Percentiles rank a stretch among this genome's conserved stretches.
phyloP scores from a whole-genome alignment of 2,888 invertebrate genomes.

The Gortyna flavago region DNA sequence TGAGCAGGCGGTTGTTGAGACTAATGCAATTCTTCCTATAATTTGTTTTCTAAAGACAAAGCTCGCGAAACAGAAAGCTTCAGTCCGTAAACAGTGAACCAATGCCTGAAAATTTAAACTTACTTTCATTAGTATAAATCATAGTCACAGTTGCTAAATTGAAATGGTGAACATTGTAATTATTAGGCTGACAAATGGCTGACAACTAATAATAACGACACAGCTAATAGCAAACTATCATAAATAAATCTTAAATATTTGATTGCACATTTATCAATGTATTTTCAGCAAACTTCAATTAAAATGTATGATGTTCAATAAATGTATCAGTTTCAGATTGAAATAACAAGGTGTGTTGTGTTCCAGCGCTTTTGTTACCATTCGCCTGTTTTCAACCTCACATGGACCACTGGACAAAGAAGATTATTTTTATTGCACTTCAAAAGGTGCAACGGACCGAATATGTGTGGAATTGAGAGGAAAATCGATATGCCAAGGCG shows the following conservation, averaged over 20 bases:
- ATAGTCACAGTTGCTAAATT: background rate
- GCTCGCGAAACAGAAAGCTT: background rate
- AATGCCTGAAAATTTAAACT: too few relatives aligned
- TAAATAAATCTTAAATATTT: slow-evolving; percentile 41
- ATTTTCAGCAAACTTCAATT: slow-evolving; percentile 66
- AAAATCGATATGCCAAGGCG: slow-evolving; percentile 76
- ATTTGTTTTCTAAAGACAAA: background rate
- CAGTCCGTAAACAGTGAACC: background rate
- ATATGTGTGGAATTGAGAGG: slow-evolving; percentile 84
- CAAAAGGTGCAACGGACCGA: slow-evolving; percentile 85
- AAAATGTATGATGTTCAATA: slow-evolving; percentile 72
- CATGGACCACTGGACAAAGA: slow-evolving; percentile 83
- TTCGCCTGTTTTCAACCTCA: slow-evolving; percentile 76
- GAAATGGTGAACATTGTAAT: slow-evolving; percentile 13
- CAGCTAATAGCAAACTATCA: slow-evolving; percentile 11
- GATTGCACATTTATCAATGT: slow-evolving; percentile 41
- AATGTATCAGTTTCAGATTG: slow-evolving; percentile 77
- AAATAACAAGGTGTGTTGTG: slow-evolving; percentile 79
- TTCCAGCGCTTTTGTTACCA: slow-evolving; percentile 78
- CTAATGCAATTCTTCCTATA: background rate
- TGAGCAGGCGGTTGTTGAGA: slow-evolving; percentile 13
- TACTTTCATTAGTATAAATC: slow-evolving; percentile 7
- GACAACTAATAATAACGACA: slow-evolving; percentile 6
- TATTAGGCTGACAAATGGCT: slow-evolving; percentile 7
- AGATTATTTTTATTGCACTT: slow-evolving; percentile 89